Conservation (phyloP, 2,113 vertebrate genomes). For the Polyodon spathula region DNA sequence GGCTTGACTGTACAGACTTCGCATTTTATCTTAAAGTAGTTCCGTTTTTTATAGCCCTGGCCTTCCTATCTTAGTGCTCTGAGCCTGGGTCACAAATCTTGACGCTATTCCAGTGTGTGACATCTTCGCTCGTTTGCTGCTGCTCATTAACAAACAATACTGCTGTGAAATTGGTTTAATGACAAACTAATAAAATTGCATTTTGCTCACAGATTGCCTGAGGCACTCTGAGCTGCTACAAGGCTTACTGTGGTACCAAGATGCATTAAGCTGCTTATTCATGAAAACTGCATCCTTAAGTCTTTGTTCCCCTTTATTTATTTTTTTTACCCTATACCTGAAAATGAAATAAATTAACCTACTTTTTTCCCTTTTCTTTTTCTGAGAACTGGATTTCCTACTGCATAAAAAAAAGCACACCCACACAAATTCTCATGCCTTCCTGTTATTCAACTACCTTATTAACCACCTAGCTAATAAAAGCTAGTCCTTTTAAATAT, state of each 20-base stretch:
- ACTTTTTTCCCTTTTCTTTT: constrained; percentile 45
- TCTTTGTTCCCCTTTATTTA: constrained; percentile 68
- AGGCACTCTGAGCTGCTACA: constrained; percentile 89
- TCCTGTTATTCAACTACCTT: constrained; percentile 55
- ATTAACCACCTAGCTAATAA: constrained; percentile 62
- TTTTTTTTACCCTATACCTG: constrained; percentile 68
- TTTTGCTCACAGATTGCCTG: constrained; percentile 99
- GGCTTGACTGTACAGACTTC: constrained; percentile 92
- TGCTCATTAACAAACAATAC: constrained; percentile 99
- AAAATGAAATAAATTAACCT: constrained; percentile 67
- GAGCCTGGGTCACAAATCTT: constrained; percentile 93
- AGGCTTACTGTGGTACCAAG: constrained; percentile 93
- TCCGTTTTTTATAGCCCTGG: constrained; percentile 85
- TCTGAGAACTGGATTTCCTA: constrained; percentile 48
- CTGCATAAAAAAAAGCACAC: constrained; percentile 39
- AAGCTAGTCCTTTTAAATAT: constrained; percentile 52
- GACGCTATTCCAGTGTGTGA: constrained; percentile 96
- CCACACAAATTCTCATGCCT: constrained; percentile 47
- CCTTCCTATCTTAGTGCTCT: constrained; percentile 78
- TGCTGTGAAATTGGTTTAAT: constrained; percentile 99
- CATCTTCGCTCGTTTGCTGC: constrained; percentile 97
- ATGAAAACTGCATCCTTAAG: constrained; percentile 85
- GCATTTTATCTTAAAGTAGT: constrained; percentile 93
- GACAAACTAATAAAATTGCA: constrained; percentile 99
- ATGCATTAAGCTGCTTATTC: constrained; percentile 97